These are phyloP conservation scores for Cepphus grylle DNA, from an alignment of 2,113 vertebrate genomes.

Conservation along the genomic window DNA sequence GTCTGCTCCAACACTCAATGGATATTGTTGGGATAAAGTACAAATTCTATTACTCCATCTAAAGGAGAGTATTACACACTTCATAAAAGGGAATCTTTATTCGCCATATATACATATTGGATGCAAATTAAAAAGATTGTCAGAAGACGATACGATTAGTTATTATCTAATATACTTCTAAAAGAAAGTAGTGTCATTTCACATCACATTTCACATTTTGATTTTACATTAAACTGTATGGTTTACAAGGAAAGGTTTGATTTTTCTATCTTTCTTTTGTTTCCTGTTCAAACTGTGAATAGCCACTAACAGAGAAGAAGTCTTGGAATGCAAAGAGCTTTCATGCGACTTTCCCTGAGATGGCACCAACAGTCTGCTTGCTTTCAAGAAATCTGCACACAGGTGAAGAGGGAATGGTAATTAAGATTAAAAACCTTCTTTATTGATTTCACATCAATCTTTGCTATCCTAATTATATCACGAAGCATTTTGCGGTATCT, in stretches of 20 bases:
- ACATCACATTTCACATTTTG: neutral
- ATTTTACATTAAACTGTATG: neutral
- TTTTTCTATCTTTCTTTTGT: neutral
- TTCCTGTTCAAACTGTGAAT: neutral
- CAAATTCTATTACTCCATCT: neutral
- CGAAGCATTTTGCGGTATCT: neutral
- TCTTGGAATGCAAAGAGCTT: neutral
- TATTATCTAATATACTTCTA: neutral
- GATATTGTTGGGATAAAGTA: neutral
- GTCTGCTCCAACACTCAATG: neutral
- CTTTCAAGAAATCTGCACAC: neutral
- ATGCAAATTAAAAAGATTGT: neutral
- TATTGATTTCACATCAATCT: neutral
- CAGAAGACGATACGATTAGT: neutral
- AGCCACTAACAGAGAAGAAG: neutral
- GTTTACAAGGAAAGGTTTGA: accelerated
- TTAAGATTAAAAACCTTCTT: neutral
- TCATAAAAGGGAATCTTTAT: neutral
- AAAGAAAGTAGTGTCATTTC: neutral
- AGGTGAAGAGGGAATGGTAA: neutral
- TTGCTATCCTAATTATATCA: neutral
- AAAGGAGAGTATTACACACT: neutral
- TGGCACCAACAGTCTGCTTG: neutral
- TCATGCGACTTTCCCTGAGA: neutral
- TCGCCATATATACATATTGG: neutral